These are phyloP conservation scores for Agrotis exclamationis DNA, from an alignment of 2,888 invertebrate species.

Conservation along the genomic window DNA sequence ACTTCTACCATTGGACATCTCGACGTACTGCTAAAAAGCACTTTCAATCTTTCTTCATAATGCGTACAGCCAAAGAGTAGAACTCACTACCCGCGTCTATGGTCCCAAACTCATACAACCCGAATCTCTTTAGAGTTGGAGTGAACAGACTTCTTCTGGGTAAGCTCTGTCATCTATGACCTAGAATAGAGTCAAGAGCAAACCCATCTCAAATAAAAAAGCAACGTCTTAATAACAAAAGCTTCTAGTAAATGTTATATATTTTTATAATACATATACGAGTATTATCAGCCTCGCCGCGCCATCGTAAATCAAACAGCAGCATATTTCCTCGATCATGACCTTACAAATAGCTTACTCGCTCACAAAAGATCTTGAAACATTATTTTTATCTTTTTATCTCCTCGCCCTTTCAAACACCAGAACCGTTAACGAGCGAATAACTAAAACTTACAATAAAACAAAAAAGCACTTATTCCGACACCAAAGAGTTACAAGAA, in stretches of 20 bases:
- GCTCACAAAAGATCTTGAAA: conserved; percentile 33
- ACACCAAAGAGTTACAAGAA: conserved; percentile 62
- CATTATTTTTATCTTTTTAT: conserved; percentile 53
- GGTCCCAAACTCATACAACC: too few species aligned
- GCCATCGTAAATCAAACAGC: conserved; percentile 39
- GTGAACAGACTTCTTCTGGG: too few species aligned
- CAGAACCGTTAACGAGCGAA: conserved; percentile 21
- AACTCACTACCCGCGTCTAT: too few species aligned
- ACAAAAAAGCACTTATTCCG: conserved; percentile 45
- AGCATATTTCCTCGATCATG: conserved; percentile 33
- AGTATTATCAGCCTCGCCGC: background rate
- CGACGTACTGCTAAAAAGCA: too few species aligned
- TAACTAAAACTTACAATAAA: conserved; percentile 37
- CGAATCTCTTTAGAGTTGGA: too few species aligned
- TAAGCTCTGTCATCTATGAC: too few species aligned
- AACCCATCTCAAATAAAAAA: background rate
- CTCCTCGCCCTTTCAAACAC: conserved; percentile 30
- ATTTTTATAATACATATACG: conserved; percentile 15
- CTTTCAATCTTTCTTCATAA: too few species aligned
- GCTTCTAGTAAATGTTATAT: conserved; percentile 8
- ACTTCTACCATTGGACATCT: too few species aligned
- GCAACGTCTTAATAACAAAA: conserved; percentile 3
- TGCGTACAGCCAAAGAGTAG: too few species aligned
- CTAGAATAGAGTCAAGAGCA: too few species aligned
- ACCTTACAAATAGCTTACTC: conserved; percentile 41